A percentile compares a stretch with the other conserved stretches of the same genome.
phyloP scores from a whole-genome alignment of 2,113 vertebrate genomes.

The Murina feae region DNA sequence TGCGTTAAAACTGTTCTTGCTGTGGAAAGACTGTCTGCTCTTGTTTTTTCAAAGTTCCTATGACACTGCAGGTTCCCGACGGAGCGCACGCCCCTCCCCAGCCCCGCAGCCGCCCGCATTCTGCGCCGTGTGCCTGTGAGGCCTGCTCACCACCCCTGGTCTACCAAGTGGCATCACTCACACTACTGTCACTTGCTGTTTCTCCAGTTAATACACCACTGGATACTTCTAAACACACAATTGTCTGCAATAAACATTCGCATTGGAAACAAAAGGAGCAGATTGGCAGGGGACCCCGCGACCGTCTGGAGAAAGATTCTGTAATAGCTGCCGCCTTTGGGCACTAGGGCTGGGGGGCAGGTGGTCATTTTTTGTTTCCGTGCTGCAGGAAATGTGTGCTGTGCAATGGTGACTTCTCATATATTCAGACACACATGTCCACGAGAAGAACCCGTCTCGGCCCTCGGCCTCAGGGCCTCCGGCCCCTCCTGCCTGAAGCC shows the following conservation, averaged over 20 bases:
- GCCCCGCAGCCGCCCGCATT: no score
- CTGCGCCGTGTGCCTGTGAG: background rate
- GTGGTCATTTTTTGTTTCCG: background rate
- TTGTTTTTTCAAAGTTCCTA: background rate
- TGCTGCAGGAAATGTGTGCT: background rate
- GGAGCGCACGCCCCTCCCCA: no score
- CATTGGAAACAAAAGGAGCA: background rate
- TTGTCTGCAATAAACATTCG: background rate
- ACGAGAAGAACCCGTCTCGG: background rate
- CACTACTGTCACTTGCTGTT: background rate
- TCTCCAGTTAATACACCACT: background rate
- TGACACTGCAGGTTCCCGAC: background rate
- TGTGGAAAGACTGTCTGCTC: background rate
- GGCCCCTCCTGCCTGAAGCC: background rate
- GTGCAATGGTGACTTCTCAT: background rate
- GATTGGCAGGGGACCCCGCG: rapidly evolving
- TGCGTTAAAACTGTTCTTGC: background rate
- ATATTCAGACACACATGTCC: background rate
- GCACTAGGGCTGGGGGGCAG: no score
- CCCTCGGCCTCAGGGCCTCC: background rate
- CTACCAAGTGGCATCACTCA: background rate
- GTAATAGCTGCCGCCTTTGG: background rate
- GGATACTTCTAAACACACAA: background rate
- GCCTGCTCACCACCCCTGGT: background rate
- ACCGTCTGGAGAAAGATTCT: background rate